Percentiles rank a stretch among this genome's conserved stretches.
These are phyloP conservation scores for Nephrotoma guestfalica DNA, from an alignment of 2,888 invertebrate species.

Conservation along the genomic window DNA sequence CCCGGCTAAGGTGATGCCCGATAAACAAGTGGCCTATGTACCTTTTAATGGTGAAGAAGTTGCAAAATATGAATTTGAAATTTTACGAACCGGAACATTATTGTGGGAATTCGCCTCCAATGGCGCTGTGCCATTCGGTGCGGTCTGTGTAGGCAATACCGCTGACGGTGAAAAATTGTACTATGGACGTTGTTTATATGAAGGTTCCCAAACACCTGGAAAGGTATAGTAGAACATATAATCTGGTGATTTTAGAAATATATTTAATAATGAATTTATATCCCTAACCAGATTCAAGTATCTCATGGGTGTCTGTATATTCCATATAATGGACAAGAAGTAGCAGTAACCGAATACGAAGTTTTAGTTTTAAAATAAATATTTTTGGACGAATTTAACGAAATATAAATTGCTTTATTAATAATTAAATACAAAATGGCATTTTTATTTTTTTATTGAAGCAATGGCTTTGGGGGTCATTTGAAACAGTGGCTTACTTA, in stretches of 20 bases:
- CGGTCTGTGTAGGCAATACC: slow-evolving; percentile 48
- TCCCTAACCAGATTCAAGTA: slow-evolving; percentile 38
- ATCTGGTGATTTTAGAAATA: neutral
- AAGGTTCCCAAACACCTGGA: slow-evolving; percentile 52
- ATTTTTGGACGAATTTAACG: neutral
- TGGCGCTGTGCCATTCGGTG: slow-evolving; percentile 47
- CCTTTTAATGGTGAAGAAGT: slow-evolving; percentile 46
- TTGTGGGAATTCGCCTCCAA: slow-evolving; percentile 47
- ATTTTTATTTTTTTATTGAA: too few relatives aligned
- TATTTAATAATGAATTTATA: neutral
- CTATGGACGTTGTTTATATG: slow-evolving; percentile 49
- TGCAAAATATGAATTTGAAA: slow-evolving; percentile 47
- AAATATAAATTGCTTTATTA: too few relatives aligned
- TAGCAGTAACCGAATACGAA: slow-evolving; percentile 49
- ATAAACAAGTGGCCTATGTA: slow-evolving; percentile 47
- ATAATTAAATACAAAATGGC: too few relatives aligned
- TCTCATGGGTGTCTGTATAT: slow-evolving; percentile 48
- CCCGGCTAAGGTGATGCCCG: slow-evolving; percentile 46
- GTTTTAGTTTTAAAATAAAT: slow-evolving; percentile 35
- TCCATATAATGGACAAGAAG: slow-evolving; percentile 52
- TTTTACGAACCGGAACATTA: slow-evolving; percentile 45
- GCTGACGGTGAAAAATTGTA: slow-evolving; percentile 50
- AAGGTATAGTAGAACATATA: slow-evolving; percentile 35
- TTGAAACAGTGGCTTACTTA: too few relatives aligned
- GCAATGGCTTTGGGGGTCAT: too few relatives aligned